A percentile compares a stretch with the other conserved stretches of the same genome.
These are phyloP conservation scores for Bufo gargarizans DNA, from an alignment of 2,113 vertebrate genomes.

Conservation along the genomic window DNA sequence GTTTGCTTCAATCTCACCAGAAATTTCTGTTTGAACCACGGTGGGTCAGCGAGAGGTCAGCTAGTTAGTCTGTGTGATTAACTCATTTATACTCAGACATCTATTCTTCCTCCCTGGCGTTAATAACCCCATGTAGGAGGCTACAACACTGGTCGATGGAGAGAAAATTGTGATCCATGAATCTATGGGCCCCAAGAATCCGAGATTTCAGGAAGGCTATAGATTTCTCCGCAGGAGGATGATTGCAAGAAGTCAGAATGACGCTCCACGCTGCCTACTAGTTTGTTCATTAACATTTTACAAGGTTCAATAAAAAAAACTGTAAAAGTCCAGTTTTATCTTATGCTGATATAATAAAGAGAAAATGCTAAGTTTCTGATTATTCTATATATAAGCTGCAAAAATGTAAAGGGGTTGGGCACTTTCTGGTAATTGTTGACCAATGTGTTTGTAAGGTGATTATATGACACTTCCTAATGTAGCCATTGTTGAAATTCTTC, in stretches of 20 bases:
- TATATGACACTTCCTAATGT: too few relatives aligned
- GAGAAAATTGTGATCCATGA: conserved; percentile 21
- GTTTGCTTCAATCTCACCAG: not conserved
- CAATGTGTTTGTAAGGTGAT: too few relatives aligned
- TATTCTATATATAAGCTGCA: not conserved
- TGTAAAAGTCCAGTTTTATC: not conserved
- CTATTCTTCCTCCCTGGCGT: conserved; percentile 31
- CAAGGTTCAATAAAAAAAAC: not conserved
- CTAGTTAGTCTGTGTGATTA: conserved; percentile 38
- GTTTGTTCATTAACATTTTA: not conserved
- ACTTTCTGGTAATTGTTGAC: too few relatives aligned
- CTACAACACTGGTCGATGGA: conserved; percentile 20
- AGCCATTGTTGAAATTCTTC: too few relatives aligned
- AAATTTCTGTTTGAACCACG: not conserved
- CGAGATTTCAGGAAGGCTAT: not conserved
- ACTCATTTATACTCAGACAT: conserved; percentile 30
- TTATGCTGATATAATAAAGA: not conserved
- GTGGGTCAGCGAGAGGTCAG: conserved; percentile 40
- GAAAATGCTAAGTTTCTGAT: not conserved
- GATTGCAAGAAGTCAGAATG: not conserved
- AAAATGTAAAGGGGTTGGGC: not conserved
- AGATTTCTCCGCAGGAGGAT: conserved; percentile 19
- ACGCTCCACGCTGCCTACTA: not conserved
- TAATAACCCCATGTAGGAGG: conserved; percentile 8
- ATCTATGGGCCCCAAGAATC: conserved; percentile 21